Conservation (phyloP, 2,888 invertebrate genomes). For the Apoda limacodes region DNA sequence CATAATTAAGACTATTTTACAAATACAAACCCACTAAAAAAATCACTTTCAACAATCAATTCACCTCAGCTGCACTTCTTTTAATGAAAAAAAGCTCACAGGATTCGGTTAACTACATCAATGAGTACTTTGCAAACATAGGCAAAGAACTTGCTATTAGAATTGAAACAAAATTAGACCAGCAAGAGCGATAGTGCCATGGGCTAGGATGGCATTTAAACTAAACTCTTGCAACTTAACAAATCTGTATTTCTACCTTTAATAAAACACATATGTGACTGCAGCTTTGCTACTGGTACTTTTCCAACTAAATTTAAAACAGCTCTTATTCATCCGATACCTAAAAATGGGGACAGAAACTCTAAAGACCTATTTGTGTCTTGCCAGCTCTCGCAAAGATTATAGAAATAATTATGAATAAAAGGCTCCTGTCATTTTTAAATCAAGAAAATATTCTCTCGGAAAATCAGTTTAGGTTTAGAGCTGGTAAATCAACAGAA, state of each 20-base stretch:
- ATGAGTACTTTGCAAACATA: too few species aligned
- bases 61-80: too few species aligned
- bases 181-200: conserved; percentile 5
- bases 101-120: too few species aligned
- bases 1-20: too few species aligned
- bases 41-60: too few species aligned
- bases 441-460: conserved; percentile 7
- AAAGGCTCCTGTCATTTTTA: conserved; percentile 7
- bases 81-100: too few species aligned
- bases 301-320: conserved; percentile 10
- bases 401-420: conserved; percentile 13
- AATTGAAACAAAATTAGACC: too few species aligned
- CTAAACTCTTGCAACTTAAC: conserved; percentile 2
- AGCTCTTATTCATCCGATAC: conserved; percentile 7
- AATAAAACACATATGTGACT: conserved; percentile 5
- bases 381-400: conserved; percentile 14
- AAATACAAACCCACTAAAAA: too few species aligned
- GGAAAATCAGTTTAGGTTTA: conserved; percentile 9
- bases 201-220: conserved; percentile 7
- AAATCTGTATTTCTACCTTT: conserved; percentile 3
- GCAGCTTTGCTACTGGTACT: conserved; percentile 7
- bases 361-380: conserved; percentile 14
- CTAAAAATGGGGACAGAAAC: conserved; percentile 10
- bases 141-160: too few species aligned
- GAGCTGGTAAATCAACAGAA: conserved; percentile 6